Evolutionary conservation across 1,140 invertebrate genomes (phyloP), one percentile per base, ranked within the genome.

Genomic region (Drosophila pruinosa): DNA sequence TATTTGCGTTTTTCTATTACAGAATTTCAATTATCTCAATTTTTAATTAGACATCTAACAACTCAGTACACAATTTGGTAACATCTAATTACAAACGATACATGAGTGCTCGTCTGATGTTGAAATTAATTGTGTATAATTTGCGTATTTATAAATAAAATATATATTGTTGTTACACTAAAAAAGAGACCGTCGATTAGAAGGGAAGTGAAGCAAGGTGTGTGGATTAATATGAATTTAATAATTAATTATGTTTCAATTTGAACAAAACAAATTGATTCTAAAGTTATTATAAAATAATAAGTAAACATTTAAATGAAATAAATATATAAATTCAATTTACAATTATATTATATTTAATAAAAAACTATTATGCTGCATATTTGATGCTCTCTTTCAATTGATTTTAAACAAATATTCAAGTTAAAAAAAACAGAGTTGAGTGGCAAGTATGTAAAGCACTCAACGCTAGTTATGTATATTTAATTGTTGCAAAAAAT

Each of bases 11-110:
- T 65, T 39, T 39, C 38, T 45, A 39, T 72, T 36, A 36, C 12
- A 28, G 6, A 36, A 39, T 45, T n/a, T 50, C n/a, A 39, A 65
- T 61, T 64, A 6, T 3, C 26, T 50, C 50, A 36, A 58, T 47
- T 28, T 45, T 26, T 28, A 24, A 5, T 59, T 62, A 64, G 57
- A 58, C 69, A 43, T 54, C 59, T 47, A 70, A 62, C 48, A 75
- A 79, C 56, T 86, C 80, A 85, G 81, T 85, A 80, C 72, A 71
- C 59, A 76, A 64, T 39, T 63, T 48, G 45, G 38, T 59, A 61
- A 64, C 58, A 54, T 69, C 39, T 56, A 50, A 63, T 63, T 70
- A 52, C 48, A 52, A 12, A 17, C 12, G 15, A 39, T 39, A 39
- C 31, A n/a, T 10, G 3, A 8, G 6, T n/a, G 5, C 1, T 34